phyloP scores from a whole-genome alignment of 1,140 invertebrate species.

The Xylocopa sonorina region DNA sequence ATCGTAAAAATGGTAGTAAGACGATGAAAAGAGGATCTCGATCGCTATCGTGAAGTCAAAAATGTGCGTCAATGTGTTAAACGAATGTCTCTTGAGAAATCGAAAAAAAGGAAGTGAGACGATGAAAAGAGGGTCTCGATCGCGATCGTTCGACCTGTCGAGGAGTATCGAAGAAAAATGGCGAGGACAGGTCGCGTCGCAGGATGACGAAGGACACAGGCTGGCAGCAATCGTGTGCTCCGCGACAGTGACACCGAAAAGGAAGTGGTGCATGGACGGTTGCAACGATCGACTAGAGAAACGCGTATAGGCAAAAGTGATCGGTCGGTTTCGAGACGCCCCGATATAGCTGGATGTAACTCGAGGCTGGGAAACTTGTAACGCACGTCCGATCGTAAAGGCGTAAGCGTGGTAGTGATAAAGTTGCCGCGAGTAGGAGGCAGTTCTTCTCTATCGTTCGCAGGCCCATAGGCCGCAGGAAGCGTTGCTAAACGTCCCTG shows the following conservation, averaged over 20 bases:
- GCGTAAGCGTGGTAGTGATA: conserved; percentile 46
- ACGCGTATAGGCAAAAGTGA: not conserved
- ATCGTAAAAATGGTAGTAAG: too few relatives aligned
- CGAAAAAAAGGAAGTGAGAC: not conserved
- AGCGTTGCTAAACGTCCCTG: conserved; percentile 54
- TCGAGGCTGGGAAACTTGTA: conserved; percentile 7
- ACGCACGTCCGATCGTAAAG: conserved; percentile 20
- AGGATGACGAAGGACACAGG: not conserved
- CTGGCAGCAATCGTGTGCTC: not conserved
- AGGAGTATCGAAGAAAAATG: not conserved
- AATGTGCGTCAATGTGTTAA: too few relatives aligned
- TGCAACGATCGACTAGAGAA: too few relatives aligned
- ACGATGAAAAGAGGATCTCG: too few relatives aligned
- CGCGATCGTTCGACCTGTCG: not conserved
- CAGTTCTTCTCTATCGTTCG: conserved; percentile 9
- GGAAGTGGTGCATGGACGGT: not conserved
- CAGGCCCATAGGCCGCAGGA: conserved; percentile 6
- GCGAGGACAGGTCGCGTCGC: not conserved
- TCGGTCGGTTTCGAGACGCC: conserved; percentile 6
- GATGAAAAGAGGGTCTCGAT: too few relatives aligned
- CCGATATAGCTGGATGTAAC: conserved; percentile 23
- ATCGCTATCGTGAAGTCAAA: too few relatives aligned
- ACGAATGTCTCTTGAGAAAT: too few relatives aligned
- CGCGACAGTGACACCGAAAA: not conserved
- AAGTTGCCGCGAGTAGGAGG: conserved; percentile 33